These are phyloP conservation scores for Tenthredo scrophulariae DNA, from an alignment of 2,888 invertebrate genomes.

Conservation along the genomic window DNA sequence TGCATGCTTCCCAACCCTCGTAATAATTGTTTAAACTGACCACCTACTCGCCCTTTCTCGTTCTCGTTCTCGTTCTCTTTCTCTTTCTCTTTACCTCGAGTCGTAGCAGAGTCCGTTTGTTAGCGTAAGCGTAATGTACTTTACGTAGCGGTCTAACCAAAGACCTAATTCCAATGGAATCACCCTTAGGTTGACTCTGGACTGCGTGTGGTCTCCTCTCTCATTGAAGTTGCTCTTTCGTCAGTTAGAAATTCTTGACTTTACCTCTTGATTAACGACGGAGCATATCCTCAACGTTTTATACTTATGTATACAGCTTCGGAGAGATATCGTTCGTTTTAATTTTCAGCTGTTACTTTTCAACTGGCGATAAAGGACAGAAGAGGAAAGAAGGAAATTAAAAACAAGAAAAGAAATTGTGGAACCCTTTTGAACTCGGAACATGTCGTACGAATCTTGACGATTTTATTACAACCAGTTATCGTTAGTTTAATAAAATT, in stretches of 20 bases:
- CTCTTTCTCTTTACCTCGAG: conserved; percentile 64
- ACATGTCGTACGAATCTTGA: neutral
- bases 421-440: neutral
- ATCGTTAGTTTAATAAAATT: neutral
- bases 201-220: conserved; percentile 36
- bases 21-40: conserved; percentile 78
- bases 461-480: neutral
- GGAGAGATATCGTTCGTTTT: neutral
- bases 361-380: neutral
- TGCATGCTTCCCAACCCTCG: conserved; percentile 68
- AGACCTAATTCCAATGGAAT: conserved; percentile 61
- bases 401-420: neutral
- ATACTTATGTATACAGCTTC: neutral
- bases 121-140: conserved; percentile 63
- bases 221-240: conserved; percentile 14
- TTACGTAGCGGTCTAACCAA: conserved; percentile 57
- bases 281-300: neutral
- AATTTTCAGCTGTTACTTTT: neutral
- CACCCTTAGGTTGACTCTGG: conserved; percentile 41
- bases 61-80: neutral
- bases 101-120: conserved; percentile 67
- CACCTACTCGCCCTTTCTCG: conserved; percentile 68
- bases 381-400: too few relatives aligned
- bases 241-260: conserved; percentile 34
- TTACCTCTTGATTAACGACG: conserved; percentile 39